Evolutionary conservation across 2,888 invertebrate genomes (phyloP).

Genomic region (Amblyjoppa fuscipennis): DNA sequence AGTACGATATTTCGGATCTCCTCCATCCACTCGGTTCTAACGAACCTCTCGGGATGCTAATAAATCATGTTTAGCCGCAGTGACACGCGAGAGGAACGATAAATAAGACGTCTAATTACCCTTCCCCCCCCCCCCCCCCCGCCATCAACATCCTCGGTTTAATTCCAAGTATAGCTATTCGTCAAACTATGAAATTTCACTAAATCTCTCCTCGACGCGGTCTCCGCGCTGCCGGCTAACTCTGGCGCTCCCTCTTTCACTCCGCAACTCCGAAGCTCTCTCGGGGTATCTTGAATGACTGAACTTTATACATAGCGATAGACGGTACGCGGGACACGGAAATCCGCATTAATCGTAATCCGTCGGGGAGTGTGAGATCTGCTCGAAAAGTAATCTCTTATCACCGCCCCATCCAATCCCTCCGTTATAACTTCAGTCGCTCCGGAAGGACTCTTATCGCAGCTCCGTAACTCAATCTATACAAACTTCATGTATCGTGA

Average conservation of each 20-base stretch:
- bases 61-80: constrained; percentile 51
- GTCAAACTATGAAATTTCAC: constrained; percentile 66
- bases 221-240: background rate
- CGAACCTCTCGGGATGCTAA: constrained; percentile 12
- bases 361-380: constrained; percentile 27
- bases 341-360: constrained; percentile 59
- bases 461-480: constrained; percentile 36
- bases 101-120: constrained; percentile 65
- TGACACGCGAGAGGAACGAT: constrained; percentile 58
- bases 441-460: constrained; percentile 27
- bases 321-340: constrained; percentile 35
- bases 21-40: constrained; percentile 30
- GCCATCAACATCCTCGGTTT: constrained; percentile 67
- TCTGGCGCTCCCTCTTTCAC: constrained; percentile 17
- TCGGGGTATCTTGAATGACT: constrained; percentile 39
- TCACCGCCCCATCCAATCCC: constrained; percentile 14
- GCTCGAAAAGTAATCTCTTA: constrained; percentile 47
- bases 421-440: background rate
- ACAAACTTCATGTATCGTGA: constrained; percentile 18
- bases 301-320: constrained; percentile 39
- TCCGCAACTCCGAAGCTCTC: constrained; percentile 15
- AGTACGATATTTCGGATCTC: constrained; percentile 15
- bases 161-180: constrained; percentile 54
- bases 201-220: constrained; percentile 34
- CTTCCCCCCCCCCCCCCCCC: constrained; percentile 58